phyloP scores from a whole-genome alignment of 2,888 invertebrate species.

The Meliscaeva auricollis region DNA sequence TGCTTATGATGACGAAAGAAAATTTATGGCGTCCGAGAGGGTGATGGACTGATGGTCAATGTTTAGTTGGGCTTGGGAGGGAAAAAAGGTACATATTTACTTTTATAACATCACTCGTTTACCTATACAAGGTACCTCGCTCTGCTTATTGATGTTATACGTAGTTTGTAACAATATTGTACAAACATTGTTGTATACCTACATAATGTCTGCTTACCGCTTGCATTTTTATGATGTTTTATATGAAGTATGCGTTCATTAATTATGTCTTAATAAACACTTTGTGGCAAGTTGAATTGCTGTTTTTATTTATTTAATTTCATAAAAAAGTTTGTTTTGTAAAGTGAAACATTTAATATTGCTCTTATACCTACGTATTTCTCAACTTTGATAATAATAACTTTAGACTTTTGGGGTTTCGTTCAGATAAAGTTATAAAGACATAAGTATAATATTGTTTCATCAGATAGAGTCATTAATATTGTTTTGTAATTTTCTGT shows the following conservation, averaged over 20 bases:
- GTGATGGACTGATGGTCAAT: neutral
- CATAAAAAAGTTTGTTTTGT: conserved; percentile 4
- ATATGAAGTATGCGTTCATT: neutral
- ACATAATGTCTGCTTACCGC: neutral
- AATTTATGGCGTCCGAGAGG: neutral
- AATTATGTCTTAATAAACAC: neutral
- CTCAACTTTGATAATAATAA: neutral
- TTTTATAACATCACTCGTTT: neutral
- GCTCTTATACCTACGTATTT: too few relatives aligned
- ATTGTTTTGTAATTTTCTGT: neutral
- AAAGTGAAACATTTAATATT: conserved; percentile 9
- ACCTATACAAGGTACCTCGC: neutral
- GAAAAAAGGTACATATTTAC: neutral
- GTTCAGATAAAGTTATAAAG: neutral
- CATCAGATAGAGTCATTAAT: conserved; percentile 7
- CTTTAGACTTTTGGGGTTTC: neutral
- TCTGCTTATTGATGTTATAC: neutral
- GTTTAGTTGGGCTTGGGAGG: neutral
- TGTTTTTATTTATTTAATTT: conserved; percentile 6
- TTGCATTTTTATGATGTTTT: conserved; percentile 25
- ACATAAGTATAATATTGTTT: neutral
- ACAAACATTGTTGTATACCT: neutral
- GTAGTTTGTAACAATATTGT: conserved; percentile 5
- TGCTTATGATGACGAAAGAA: conserved; percentile 8
- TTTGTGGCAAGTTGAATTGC: conserved; percentile 3